phyloP scores from a whole-genome alignment of 2,888 invertebrate genomes.

The Andricus quercusramuli region DNA sequence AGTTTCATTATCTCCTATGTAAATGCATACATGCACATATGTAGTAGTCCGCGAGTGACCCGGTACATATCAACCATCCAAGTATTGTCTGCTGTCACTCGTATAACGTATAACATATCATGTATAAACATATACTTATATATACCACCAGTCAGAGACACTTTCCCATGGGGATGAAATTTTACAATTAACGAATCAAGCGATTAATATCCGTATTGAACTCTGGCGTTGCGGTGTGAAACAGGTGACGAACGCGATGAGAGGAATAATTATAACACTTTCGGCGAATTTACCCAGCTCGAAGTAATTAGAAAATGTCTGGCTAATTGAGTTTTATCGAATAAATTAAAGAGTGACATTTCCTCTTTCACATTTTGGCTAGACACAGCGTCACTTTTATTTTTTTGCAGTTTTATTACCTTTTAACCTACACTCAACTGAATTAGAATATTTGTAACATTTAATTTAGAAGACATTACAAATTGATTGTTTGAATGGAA shows the following conservation, averaged over 20 bases:
- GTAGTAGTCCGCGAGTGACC: not conserved
- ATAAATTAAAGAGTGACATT: not conserved
- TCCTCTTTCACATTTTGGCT: not conserved
- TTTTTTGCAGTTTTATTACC: not conserved
- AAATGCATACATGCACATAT: constrained; percentile 43
- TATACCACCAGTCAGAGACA: constrained; percentile 1
- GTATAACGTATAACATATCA: not conserved
- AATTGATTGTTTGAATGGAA: too few species aligned
- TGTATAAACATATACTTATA: not conserved
- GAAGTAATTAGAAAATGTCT: not conserved
- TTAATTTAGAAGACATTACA: too few species aligned
- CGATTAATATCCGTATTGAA: constrained; percentile 26
- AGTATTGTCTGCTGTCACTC: not conserved
- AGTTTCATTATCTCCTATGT: constrained; percentile 50
- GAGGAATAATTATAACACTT: not conserved
- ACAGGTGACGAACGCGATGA: not conserved
- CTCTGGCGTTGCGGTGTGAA: not conserved
- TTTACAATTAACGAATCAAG: constrained; percentile 24
- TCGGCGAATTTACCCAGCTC: not conserved
- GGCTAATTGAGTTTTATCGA: not conserved
- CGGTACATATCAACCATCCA: not conserved
- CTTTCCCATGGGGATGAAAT: constrained; percentile 22
- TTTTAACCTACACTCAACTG: too few species aligned
- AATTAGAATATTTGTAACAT: too few species aligned
- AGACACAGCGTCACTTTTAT: not conserved